phyloP scores from a whole-genome alignment of 2,888 invertebrate genomes.

The Papilio gigon region DNA sequence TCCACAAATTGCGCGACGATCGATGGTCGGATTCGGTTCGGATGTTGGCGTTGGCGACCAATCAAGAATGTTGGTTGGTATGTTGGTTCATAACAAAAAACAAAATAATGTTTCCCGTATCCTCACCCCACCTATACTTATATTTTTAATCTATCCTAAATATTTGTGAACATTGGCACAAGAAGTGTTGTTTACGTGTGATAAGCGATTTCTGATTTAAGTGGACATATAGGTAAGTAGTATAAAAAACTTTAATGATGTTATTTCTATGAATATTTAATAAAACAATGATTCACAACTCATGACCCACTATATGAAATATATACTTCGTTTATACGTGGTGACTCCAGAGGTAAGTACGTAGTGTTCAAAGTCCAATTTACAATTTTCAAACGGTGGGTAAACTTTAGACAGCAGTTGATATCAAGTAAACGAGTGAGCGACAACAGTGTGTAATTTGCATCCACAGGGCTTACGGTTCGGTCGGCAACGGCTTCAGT shows the following conservation, averaged over 20 bases:
- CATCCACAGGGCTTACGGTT: constrained; percentile 1
- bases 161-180: constrained; percentile 5
- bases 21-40: constrained; percentile 55
- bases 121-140: not conserved
- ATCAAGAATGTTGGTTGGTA: constrained; percentile 47
- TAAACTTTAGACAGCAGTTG: constrained; percentile 25
- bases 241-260: not conserved
- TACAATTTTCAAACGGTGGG: constrained; percentile 20
- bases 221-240: not conserved
- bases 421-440: constrained; percentile 19
- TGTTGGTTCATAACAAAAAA: constrained; percentile 42
- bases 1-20: constrained; percentile 56
- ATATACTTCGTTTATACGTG: constrained; percentile 13
- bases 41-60: constrained; percentile 62
- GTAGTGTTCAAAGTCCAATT: constrained; percentile 39
- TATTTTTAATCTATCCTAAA: not conserved
- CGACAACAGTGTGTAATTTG: constrained; percentile 18
- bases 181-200: constrained; percentile 3
- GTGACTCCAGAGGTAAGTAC: constrained; percentile 14
- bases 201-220: constrained; percentile 1
- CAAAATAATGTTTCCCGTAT: not conserved
- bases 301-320: not conserved
- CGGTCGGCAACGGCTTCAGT: constrained; percentile 21
- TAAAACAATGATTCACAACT: constrained; percentile 27
- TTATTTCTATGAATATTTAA: constrained; percentile 22